Evolutionary conservation across 2,888 invertebrate genomes (phyloP), one percentile per base, ranked within the genome.

Genomic region (Gerosis bhagava): DNA sequence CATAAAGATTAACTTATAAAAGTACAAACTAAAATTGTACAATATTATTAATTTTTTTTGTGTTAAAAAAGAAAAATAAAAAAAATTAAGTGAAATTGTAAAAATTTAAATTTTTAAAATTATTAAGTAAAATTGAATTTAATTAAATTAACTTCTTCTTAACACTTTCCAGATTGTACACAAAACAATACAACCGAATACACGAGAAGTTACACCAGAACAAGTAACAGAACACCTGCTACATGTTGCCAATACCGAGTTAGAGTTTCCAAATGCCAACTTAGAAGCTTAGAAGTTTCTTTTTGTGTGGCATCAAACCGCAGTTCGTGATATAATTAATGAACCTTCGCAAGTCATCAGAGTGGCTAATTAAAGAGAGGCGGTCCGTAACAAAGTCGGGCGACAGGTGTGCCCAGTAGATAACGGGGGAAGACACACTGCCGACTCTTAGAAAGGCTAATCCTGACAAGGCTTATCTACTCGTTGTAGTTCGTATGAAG

Each of bases 251-350:
- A 36, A 45, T 37, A 19, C 28, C n/a, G 12, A 22, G 36, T 44
- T 44, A 2, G 34, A 32, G 19, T 31, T 16, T n/a, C n/a, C 19
- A 6, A 3, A 36, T 24, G 15, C 28, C 12, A 22, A 28, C 26
- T 19, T 13, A 1, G n/a, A 10, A 24, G 24, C 29, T 24, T 24
- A 22, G 24, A 45, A 37, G 36, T 45, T 45, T 37, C 48, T 48
- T 36, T 49, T 48, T 44, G 37, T 26, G 42, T 67, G 56, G 55
- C 63, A 68, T 69, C 65, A 67, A 73, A 69, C 70, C 65, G 54
- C 63, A 57, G 64, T 72, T 73, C 70, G 67, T 73, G 67, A 73
- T 74, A 73, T 79, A 77, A 80, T 79, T 76, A 82, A 80, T 80
- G 77, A 70, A 70, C 67, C 70, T 75, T 74, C 70, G 65, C 67